Percentiles rank a stretch among this genome's conserved stretches.
Conservation (phyloP, 2,888 invertebrate genomes). For the Nymphalis urticae region DNA sequence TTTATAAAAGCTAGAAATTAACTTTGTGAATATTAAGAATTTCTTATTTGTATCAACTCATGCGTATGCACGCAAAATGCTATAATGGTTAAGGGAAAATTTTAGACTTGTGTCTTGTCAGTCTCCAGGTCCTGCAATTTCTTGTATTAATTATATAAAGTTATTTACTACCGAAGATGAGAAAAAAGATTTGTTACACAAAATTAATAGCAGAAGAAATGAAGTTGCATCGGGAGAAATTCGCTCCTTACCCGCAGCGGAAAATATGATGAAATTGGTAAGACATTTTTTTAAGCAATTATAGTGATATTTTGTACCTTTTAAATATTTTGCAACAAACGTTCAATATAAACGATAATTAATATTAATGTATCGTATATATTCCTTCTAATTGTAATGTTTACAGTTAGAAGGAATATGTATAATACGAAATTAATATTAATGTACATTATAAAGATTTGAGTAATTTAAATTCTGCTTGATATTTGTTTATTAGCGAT, state of each 20-base stretch:
- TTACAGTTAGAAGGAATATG: no score
- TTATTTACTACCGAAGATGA: conserved; percentile 53
- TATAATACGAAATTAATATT: no score
- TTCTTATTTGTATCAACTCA: not conserved
- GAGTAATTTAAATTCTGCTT: not conserved
- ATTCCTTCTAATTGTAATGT: no score
- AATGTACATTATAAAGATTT: not conserved
- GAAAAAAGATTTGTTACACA: conserved; percentile 60
- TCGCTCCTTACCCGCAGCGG: conserved; percentile 62
- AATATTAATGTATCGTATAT: no score
- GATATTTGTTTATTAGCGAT: conserved; percentile 50
- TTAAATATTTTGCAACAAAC: no score
- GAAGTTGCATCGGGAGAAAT: conserved; percentile 70
- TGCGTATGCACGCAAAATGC: not conserved
- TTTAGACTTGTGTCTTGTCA: conserved; percentile 10
- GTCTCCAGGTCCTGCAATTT: conserved; percentile 48
- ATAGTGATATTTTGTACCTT: no score
- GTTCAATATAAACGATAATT: no score
- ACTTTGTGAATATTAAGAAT: not conserved
- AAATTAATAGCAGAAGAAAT: conserved; percentile 68
- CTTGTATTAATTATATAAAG: conserved; percentile 59
- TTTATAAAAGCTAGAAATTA: not conserved
- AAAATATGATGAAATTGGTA: conserved; percentile 70
- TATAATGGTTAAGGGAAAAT: not conserved
- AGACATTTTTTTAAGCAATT: conserved; percentile 18